Evolutionary conservation across 2,113 vertebrate genomes (phyloP), one percentile per base, ranked within the genome.

Genomic region (Silurus glanis): DNA sequence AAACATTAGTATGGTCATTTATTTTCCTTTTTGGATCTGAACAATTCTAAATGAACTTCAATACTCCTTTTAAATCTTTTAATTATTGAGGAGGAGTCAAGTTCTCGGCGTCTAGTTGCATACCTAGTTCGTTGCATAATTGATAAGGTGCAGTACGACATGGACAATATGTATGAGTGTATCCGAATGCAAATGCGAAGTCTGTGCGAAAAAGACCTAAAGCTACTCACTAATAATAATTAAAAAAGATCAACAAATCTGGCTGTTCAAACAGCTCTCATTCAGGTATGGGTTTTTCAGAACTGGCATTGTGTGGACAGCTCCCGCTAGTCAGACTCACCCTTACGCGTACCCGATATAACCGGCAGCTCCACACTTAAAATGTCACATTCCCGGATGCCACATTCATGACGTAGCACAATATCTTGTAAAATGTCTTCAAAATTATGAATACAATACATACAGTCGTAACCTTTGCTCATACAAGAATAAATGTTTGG

Each of bases 11-110:
- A 47, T 47, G 17, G 62, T 66, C n/a, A 61, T 14, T 10, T 59
- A 17, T n/a, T 61, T 61, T 6, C 13, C 10, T 21, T 64, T 37
- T 37, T 7, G 13, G 14, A 16, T 69, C 19, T 13, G 0, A 23
- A 51, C 19, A 23, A 74, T 49, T 75, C 10, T 51, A 51, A 75
- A 47, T 75, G 21, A 75, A 75, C 47, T 75, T 6, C 72, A n/a
- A 23, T 51, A 23, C 23, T 37, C 37, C 37, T 37, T 37, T 37
- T 37, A 37, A 62, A 72, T 51, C 16, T 67, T 71, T 92, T 79
- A 94, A 94, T 94, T 91, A 94, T 94, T 92, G 67, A 94, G 84
- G 23, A 85, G 84, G 85, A 83, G 91, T 93, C 89, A 90, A 92
- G 87, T 90, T 91, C 90, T 17, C 12, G 62, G 80, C 89, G 82